Evolutionary conservation across 2,888 invertebrate species (phyloP), one percentile per base, ranked within the genome.

Genomic region (Pristionchus mayeri): DNA sequence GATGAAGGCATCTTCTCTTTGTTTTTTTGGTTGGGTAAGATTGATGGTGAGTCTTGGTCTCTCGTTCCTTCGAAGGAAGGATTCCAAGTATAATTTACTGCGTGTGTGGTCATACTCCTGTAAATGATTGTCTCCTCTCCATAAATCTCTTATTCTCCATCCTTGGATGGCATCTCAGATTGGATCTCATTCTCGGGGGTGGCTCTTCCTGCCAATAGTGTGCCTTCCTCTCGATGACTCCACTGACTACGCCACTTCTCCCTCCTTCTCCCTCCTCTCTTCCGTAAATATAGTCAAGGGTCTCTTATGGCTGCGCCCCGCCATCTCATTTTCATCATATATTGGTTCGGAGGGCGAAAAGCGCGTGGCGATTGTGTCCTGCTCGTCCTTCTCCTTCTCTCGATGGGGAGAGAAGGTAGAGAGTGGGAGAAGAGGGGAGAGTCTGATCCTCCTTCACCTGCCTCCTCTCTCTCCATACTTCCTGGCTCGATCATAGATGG

Each of bases 241-340:
- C 34, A 63, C 60, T 7, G n/a, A 54, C 57, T 24, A 60, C 57
- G 57, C 57, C 57, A 63, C 71, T 37, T n/a, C 71, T 4, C 21
- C 54, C 7, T 71, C 71, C 24, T 40, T 24, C 44, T 24, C 40
- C 34, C 34, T 71, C 67, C 4, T 40, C 21, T 21, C 71, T 71
- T 71, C 71, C 71, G 71, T 71, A 71, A 71, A 71, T 71, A 71
- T 71, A 71, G 71, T 71, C 71, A 71, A 71, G 71, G 40, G 71
- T 40, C 71, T 71, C 71, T 71, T 71, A 71, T 71, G 40, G 40
- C 71, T 34, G 63, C 63, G 63, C 63, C 34, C 7, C 6, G 37
- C 24, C 71, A 18, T 71, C 71, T 71, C 71, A 71, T 71, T 71
- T 71, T 71, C 71, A 71, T 71, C 71, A 71, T 71, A 71, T 71